phyloP scores from a whole-genome alignment of 2,888 invertebrate species.

The Priocnemis perturbator region DNA sequence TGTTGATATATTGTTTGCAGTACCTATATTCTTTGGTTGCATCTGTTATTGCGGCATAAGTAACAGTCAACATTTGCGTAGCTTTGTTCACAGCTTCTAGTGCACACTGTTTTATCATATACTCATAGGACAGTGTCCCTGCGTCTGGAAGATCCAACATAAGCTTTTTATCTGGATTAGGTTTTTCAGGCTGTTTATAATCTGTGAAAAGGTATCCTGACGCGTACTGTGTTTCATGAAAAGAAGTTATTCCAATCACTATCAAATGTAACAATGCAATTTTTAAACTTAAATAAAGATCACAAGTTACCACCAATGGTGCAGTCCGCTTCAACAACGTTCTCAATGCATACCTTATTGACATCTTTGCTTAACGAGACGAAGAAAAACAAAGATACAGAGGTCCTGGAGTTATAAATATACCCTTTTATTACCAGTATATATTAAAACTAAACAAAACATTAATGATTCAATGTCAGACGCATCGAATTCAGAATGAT shows the following conservation, averaged over 20 bases:
- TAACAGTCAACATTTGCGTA: constrained; percentile 65
- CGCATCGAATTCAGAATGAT: too few species aligned
- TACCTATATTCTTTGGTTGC: constrained; percentile 69
- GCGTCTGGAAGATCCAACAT: constrained; percentile 57
- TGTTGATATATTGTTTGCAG: constrained; percentile 7
- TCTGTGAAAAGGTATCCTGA: constrained; percentile 51
- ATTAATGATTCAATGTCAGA: too few species aligned
- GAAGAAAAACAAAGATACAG: neutral
- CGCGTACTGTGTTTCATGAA: constrained; percentile 53
- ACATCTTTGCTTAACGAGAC: constrained; percentile 29
- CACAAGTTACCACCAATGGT: constrained; percentile 49
- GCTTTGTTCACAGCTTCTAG: constrained; percentile 68
- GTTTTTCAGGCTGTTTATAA: constrained; percentile 49
- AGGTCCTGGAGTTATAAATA: too few species aligned
- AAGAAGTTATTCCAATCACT: constrained; percentile 3
- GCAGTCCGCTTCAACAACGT: constrained; percentile 40
- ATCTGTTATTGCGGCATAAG: constrained; percentile 65
- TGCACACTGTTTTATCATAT: constrained; percentile 68
- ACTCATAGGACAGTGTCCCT: constrained; percentile 63
- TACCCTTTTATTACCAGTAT: too few species aligned
- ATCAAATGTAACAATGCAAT: too few species aligned
- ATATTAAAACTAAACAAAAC: too few species aligned
- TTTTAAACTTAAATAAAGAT: neutral
- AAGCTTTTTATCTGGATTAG: constrained; percentile 50
- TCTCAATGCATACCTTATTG: constrained; percentile 25